These are phyloP conservation scores for Rutilus rutilus DNA, from an alignment of 2,113 vertebrate species.

Conservation along the genomic window DNA sequence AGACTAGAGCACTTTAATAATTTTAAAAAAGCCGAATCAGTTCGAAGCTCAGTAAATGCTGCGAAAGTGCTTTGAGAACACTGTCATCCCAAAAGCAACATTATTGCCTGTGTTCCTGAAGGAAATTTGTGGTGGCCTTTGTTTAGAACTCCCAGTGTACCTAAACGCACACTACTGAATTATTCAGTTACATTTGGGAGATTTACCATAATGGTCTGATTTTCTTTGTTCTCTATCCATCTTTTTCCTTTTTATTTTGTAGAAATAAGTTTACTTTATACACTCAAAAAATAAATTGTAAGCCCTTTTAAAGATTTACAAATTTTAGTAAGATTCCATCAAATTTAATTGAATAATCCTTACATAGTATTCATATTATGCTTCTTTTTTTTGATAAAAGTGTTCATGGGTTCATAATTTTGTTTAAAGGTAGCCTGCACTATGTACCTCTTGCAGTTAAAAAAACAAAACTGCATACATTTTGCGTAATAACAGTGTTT, in stretches of 20 bases:
- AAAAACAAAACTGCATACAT: too few species aligned
- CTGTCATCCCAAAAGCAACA: neutral
- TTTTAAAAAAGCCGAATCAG: conserved; percentile 10
- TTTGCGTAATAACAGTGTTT: too few species aligned
- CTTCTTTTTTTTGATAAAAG: too few species aligned
- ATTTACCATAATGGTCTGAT: conserved; percentile 48
- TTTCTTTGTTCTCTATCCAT: conserved; percentile 13
- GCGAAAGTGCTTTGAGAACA: neutral
- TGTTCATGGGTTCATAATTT: too few species aligned
- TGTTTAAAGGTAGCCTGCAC: too few species aligned
- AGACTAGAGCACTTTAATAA: neutral
- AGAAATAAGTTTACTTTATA: neutral
- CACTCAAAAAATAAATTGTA: too few species aligned
- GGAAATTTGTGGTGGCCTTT: conserved; percentile 43
- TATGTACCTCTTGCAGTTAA: too few species aligned
- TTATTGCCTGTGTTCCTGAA: neutral
- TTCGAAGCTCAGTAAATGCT: neutral
- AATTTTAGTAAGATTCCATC: too few species aligned
- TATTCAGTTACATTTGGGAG: conserved; percentile 61
- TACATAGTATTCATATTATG: too few species aligned
- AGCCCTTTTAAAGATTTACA: too few species aligned
- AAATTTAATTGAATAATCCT: too few species aligned
- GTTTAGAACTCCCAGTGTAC: conserved; percentile 51
- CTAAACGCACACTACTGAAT: conserved; percentile 59
- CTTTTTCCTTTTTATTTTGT: neutral